Evolutionary conservation across 2,888 invertebrate genomes (phyloP).

Genomic region (Eledone cirrhosa): DNA sequence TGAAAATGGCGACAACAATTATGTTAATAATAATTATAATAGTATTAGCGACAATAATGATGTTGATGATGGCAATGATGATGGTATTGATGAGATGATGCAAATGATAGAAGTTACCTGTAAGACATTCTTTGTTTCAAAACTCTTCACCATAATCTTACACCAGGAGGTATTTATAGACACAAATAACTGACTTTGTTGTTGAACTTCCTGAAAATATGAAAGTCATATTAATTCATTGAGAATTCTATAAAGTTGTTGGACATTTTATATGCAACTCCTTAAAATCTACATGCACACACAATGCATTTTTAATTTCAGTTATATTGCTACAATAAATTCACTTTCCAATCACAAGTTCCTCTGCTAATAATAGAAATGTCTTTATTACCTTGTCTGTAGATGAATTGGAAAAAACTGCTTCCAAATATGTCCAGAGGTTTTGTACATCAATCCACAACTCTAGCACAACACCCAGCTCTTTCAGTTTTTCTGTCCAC

Average conservation of each 20-base stretch:
- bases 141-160: constrained; percentile 66
- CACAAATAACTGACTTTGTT: constrained; percentile 65
- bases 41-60: too few species aligned
- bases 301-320: too few species aligned
- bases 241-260: too few species aligned
- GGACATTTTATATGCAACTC: too few species aligned
- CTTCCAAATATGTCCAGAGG: constrained; percentile 66
- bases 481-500: constrained; percentile 67
- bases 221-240: not conserved
- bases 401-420: constrained; percentile 63
- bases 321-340: too few species aligned
- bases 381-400: constrained; percentile 55
- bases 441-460: constrained; percentile 67
- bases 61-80: too few species aligned
- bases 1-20: too few species aligned
- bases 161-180: constrained; percentile 66
- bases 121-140: constrained; percentile 66
- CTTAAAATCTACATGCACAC: too few species aligned
- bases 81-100: not conserved
- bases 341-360: too few species aligned
- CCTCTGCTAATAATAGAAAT: too few species aligned
- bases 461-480: constrained; percentile 66
- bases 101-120: constrained; percentile 50
- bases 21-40: too few species aligned
- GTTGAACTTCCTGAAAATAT: constrained; percentile 64